Evolutionary conservation across 92 coral and sea anemone species (phyloP).

Genomic region (Actinernus sp.): DNA sequence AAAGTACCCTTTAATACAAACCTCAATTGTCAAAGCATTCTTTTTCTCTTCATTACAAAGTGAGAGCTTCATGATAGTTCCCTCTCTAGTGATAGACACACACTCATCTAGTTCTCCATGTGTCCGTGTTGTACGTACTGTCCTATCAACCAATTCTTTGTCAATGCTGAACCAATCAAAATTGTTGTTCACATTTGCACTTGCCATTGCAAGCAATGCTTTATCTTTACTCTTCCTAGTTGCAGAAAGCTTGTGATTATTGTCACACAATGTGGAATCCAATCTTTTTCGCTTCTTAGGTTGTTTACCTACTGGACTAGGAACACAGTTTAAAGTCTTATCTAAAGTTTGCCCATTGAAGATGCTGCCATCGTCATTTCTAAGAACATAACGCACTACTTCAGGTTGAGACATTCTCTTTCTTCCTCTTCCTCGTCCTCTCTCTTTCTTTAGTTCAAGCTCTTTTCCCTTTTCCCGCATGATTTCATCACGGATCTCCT

Average conservation of each 20-base stretch:
- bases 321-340: constrained; percentile 23
- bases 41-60: constrained; percentile 79
- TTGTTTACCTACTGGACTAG: constrained; percentile 16
- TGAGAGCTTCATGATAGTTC: constrained; percentile 64
- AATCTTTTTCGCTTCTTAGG: constrained; percentile 26
- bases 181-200: constrained; percentile 22
- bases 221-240: constrained; percentile 35
- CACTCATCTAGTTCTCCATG: constrained; percentile 65
- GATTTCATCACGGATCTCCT: constrained; percentile 71
- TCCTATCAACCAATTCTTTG: neutral
- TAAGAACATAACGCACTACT: constrained; percentile 21
- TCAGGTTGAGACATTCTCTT: constrained; percentile 31
- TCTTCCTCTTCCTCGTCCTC: constrained; percentile 23
- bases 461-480: constrained; percentile 54
- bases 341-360: constrained; percentile 59
- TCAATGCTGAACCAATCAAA: constrained; percentile 17
- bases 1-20: too few species aligned
- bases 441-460: constrained; percentile 58
- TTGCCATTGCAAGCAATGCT: constrained; percentile 33
- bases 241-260: constrained; percentile 2
- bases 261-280: neutral
- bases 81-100: constrained; percentile 62
- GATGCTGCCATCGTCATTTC: neutral
- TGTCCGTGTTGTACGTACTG: constrained; percentile 63
- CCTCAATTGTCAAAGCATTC: constrained; percentile 78